Percentiles rank a stretch among this genome's conserved stretches.
phyloP scores from a whole-genome alignment of 2,797 vertebrate genomes.

The Microhierax caerulescens region DNA sequence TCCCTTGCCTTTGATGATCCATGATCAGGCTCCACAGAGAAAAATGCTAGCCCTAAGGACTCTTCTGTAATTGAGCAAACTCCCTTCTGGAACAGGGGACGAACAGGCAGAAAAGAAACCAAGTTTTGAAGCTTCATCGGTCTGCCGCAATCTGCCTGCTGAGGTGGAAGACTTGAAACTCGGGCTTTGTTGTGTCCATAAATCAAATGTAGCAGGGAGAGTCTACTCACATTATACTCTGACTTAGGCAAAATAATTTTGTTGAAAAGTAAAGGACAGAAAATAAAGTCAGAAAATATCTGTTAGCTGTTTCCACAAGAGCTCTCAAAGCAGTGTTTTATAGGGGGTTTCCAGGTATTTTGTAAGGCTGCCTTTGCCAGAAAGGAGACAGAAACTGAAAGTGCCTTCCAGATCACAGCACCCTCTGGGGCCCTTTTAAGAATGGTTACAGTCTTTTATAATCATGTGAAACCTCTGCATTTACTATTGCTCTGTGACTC shows the following conservation, averaged over 20 bases:
- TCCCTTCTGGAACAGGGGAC: not conserved
- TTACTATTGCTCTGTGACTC: not conserved
- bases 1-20: not conserved
- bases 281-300: not conserved
- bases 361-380: not conserved
- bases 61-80: not conserved
- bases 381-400: not conserved
- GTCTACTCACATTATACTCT: not conserved
- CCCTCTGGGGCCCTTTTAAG: not conserved
- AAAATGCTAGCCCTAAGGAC: not conserved
- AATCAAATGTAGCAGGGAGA: not conserved
- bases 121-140: not conserved
- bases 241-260: not conserved
- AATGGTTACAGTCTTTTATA: not conserved
- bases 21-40: not conserved
- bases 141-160: not conserved
- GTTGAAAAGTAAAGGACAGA: not conserved
- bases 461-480: not conserved
- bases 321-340: not conserved
- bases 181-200: not conserved
- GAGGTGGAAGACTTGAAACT: not conserved
- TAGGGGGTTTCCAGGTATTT: not conserved
- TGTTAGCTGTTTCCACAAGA: not conserved
- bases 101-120: not conserved
- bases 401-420: not conserved